A percentile compares a stretch with the other conserved stretches of the same genome.
Conservation (phyloP, 1,140 invertebrate genomes). For the Bombus confusus region DNA sequence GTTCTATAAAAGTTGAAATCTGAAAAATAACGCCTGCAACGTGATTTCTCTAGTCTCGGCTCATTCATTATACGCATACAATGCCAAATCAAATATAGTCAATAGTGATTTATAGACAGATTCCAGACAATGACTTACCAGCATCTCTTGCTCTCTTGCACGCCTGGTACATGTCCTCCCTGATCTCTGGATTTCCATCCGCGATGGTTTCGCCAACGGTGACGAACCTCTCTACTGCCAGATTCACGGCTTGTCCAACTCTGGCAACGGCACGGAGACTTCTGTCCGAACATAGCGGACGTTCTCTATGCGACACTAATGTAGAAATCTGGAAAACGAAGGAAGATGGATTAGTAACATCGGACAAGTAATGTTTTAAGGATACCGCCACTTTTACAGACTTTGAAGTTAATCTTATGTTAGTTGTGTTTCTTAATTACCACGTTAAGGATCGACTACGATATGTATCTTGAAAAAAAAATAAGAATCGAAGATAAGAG, state of each 20-base stretch:
- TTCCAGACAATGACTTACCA: constrained; percentile 84
- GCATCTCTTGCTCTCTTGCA: constrained; percentile 97
- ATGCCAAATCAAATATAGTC: no score
- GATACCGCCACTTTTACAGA: no score
- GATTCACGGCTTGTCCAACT: constrained; percentile 97
- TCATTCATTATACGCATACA: no score
- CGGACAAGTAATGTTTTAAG: neutral
- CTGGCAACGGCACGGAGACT: constrained; percentile 91
- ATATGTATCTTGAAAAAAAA: no score
- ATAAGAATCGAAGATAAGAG: no score
- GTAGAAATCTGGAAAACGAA: constrained; percentile 92
- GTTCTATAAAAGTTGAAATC: no score
- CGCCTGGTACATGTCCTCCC: constrained; percentile 98
- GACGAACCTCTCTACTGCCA: constrained; percentile 98
- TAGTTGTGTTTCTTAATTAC: no score
- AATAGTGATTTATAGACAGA: neutral
- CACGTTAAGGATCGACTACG: no score
- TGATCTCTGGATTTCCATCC: constrained; percentile 98
- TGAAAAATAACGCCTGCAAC: no score
- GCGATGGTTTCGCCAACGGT: constrained; percentile 99
- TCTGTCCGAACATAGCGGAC: constrained; percentile 81
- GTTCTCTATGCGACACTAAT: constrained; percentile 87
- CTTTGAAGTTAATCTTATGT: no score
- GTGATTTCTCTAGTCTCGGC: no score
- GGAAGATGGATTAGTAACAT: neutral